Conservation (phyloP, 2,113 vertebrate species). For the Lagenorhynchus albirostris region DNA sequence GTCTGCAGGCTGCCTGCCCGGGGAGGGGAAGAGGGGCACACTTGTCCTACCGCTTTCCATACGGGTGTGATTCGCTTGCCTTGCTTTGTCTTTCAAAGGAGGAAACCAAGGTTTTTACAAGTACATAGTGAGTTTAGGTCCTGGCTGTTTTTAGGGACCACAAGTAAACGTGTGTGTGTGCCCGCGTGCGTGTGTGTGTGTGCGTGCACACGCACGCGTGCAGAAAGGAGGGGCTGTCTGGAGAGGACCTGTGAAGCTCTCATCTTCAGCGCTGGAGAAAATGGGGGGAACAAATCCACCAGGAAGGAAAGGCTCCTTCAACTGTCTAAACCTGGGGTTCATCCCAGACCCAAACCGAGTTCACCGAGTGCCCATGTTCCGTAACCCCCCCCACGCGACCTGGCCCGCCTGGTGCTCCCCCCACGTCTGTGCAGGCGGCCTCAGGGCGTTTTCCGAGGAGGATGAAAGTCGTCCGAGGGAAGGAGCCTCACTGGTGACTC, state of each 20-base stretch:
- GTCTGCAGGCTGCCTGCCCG: not conserved
- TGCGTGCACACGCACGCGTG: fast-evolving
- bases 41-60: not conserved
- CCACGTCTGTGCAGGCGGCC: not conserved
- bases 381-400: too few relatives aligned
- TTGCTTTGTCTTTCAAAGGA: not conserved
- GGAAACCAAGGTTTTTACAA: not conserved
- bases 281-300: fast-evolving
- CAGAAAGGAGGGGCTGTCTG: too few relatives aligned
- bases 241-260: not conserved
- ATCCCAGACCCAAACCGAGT: not conserved
- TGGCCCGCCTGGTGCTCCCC: fast-evolving
- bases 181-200: too few relatives aligned
- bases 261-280: not conserved
- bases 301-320: not conserved
- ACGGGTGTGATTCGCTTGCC: fast-evolving
- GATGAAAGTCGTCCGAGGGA: fast-evolving
- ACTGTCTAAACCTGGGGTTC: not conserved
- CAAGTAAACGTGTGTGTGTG: too few relatives aligned
- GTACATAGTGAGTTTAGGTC: not conserved
- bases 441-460: fast-evolving
- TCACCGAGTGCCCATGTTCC: not conserved
- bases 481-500: not conserved
- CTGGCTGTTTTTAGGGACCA: not conserved
- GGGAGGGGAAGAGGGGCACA: not conserved